A percentile compares a stretch with the other conserved stretches of the same genome.
Evolutionary conservation across 2,888 invertebrate species (phyloP).

Genomic region (Agrotis puta): DNA sequence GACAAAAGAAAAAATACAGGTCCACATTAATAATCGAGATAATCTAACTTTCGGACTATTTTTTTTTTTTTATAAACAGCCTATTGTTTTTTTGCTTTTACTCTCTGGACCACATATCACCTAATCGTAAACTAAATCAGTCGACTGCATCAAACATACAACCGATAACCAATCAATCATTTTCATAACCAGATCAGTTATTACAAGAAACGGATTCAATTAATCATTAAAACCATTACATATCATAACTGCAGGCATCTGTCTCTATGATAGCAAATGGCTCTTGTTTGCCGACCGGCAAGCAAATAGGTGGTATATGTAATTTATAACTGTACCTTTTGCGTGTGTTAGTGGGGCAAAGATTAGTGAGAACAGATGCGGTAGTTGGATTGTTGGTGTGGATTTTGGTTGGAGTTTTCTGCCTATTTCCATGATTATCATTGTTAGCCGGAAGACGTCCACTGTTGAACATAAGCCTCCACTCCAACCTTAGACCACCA

Average conservation of each 20-base stretch:
- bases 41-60: too few relatives aligned
- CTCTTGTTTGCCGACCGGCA: constrained; percentile 42
- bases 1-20: too few relatives aligned
- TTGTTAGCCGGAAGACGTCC: too few relatives aligned
- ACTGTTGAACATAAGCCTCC: too few relatives aligned
- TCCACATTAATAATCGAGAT: too few relatives aligned
- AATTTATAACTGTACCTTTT: constrained; percentile 62
- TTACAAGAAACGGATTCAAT: constrained; percentile 18
- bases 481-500: too few relatives aligned
- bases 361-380: constrained; percentile 41
- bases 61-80: too few relatives aligned
- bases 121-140: constrained; percentile 1
- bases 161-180: constrained; percentile 21
- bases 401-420: constrained; percentile 1
- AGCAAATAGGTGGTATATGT: constrained; percentile 54
- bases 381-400: not conserved
- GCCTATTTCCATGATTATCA: not conserved
- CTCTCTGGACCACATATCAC: not conserved
- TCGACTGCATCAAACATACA: not conserved
- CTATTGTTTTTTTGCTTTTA: too few relatives aligned
- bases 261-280: constrained; percentile 43
- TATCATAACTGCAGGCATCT: constrained; percentile 21
- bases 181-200: constrained; percentile 14
- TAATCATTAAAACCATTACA: constrained; percentile 20
- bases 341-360: constrained; percentile 26